Evolutionary conservation across 2,797 vertebrate genomes (phyloP).

Genomic region (Pipistrellus pygmaeus): DNA sequence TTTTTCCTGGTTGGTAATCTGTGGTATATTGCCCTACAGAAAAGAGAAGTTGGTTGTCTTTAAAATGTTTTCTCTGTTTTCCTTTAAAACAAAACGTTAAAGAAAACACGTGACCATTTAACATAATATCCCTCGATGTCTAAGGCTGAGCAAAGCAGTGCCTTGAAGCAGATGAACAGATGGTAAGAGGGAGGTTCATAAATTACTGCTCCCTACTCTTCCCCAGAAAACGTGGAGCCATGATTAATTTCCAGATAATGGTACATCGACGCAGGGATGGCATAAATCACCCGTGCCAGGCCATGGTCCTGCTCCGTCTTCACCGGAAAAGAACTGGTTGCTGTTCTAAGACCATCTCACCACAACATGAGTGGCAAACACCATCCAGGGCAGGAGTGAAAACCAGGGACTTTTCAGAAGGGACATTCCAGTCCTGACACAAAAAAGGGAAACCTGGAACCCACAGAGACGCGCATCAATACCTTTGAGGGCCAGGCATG

Average conservation of each 20-base stretch:
- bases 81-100: constrained; percentile 54
- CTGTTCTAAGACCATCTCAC: background rate
- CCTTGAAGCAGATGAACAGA: constrained; percentile 77
- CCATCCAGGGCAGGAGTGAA: background rate
- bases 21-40: constrained; percentile 47
- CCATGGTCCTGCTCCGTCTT: background rate
- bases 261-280: constrained; percentile 11
- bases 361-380: background rate
- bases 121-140: constrained; percentile 70
- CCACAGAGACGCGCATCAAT: background rate
- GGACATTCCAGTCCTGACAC: rapidly evolving
- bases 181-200: constrained; percentile 71
- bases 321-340: background rate
- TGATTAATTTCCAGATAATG: constrained; percentile 64
- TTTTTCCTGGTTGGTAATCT: background rate
- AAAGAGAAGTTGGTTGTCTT: constrained; percentile 50
- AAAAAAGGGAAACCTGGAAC: background rate
- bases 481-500: background rate
- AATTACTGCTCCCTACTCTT: constrained; percentile 62
- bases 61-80: constrained; percentile 71
- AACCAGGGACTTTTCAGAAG: background rate
- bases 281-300: rapidly evolving
- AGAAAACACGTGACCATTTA: constrained; percentile 60
- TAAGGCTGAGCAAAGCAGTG: background rate
- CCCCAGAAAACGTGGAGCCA: background rate